Base-by-base conservation (phyloP, 2,888 invertebrate species). In the Caenorhabditis panamensis region DNA sequence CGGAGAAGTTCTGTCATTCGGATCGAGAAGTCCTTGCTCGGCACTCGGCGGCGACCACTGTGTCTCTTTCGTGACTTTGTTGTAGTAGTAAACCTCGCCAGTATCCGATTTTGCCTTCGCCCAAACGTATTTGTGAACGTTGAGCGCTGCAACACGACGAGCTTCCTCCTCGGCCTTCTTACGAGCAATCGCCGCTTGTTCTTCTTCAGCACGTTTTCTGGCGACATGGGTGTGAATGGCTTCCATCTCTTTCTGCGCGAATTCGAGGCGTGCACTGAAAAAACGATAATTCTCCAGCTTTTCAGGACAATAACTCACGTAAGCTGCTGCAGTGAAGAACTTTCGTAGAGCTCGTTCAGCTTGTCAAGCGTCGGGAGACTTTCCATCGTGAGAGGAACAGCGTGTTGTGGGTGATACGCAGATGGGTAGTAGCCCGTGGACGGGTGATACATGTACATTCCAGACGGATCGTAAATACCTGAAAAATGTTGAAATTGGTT, bases 81-180 rank as follows among this genome's bases (percentile, higher is more conserved):
- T 79, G 92, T 96, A 98, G 92, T 96, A 98, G 92, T 96, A 97
- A 0, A 94, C 93, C 83, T 96, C 94, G 0, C 96, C 96, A 67
- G 95, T 94, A 2, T 93, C 92, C 91, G 96, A 96, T 80, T 93
- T 93, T 0, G 95, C 95, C 87, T 94, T 94, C 88, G 95, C 95
- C 97, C 97, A 98, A 90, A 94, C 94, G 0, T 95, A 94, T 0
- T 96, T 96, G 75, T 96, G 92, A 22, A 59, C 18, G 26, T 66
- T 44, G 9, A 67, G 44, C 16, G 77, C 61, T 24, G 36, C 62
- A 31, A 61, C 18, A 4, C 13, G 24, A 11, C 41, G n/a, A 13
- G 56, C 44, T 20, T 62, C 68, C 41, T 76, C 66, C 41, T 26
- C 41, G 20, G 62, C 26, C 6, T 22, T 41, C 8, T 37, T 18